Base-by-base conservation (phyloP, 1,140 invertebrate genomes). In the Nymphalis io region DNA sequence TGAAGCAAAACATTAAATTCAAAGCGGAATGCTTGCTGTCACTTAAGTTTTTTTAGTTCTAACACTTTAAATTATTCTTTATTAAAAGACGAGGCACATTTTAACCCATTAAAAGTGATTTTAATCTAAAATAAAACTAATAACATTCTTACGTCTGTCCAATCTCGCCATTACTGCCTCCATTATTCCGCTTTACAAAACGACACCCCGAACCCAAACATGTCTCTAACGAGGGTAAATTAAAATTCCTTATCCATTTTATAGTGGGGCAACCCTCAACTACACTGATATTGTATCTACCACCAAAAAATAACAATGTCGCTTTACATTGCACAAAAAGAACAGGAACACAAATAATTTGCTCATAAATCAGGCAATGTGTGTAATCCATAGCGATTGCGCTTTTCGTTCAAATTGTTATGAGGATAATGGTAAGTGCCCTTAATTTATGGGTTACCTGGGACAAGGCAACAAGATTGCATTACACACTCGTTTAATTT, bases 201-300 rank as follows among this genome's bases (percentile, higher is more conserved):
- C 72, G 71, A 75, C 70, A 71, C 71, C 72, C 73, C 64, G 62
- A 69, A 72, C 70, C 68, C 57, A 59, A 78, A 80, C 73, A 74
- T 76, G 74, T 69, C 66, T 60, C 63, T 83, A 84, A 84, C 82
- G 74, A 84, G 79, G 79, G 79, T 81, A 80, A 81, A 84, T 84
- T 84, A 82, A 84, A 84, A 84, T 82, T 84, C 82, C 76, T 76
- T 68, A 46, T 62, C 71, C 75, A 71, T 70, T 79, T 78, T 78
- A 76, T 74, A 74, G 73, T 68, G 55, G 70, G 60, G 72, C 71
- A 58, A 70, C 71, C 77, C 75, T 70, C 62, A 53, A 53, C 48
- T 20, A 53, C 60, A 40, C 58, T 39, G 10, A 44, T 18, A 58
- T 51, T 40, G 10, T 21, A 21, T 42, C 39, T 18, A 55, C 3